phyloP scores from a whole-genome alignment of 2,888 invertebrate genomes.

The Aphodius granarius region DNA sequence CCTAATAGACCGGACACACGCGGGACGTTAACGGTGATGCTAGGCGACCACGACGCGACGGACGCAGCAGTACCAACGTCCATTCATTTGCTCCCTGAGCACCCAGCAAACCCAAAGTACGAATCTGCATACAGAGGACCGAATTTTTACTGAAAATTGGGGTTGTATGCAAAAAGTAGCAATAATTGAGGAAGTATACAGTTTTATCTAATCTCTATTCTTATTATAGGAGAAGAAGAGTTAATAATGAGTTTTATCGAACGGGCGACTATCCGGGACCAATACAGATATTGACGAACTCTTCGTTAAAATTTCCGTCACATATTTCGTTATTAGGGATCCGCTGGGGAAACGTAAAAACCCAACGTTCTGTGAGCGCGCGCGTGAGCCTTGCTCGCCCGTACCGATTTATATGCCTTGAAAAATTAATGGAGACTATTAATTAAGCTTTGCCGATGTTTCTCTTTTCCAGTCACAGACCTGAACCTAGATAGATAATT shows the following conservation, averaged over 20 bases:
- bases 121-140: background rate
- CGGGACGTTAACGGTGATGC: background rate
- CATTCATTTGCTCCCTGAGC: background rate
- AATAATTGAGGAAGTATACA: too few species aligned
- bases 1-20: background rate
- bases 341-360: background rate
- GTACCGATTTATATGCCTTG: background rate
- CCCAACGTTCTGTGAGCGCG: background rate
- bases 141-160: background rate
- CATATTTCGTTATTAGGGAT: constrained; percentile 5
- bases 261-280: background rate
- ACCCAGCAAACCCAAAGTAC: background rate
- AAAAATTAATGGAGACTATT: background rate
- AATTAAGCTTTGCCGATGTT: background rate
- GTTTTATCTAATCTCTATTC: too few species aligned
- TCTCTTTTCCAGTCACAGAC: background rate
- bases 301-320: background rate
- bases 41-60: background rate
- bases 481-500: background rate
- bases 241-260: constrained; percentile 13
- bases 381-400: background rate
- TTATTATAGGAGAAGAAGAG: too few species aligned
- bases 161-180: background rate
- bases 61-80: background rate
- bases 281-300: background rate